Base-by-base conservation (phyloP, 1,140 invertebrate species). In the Orchestia grillus region DNA sequence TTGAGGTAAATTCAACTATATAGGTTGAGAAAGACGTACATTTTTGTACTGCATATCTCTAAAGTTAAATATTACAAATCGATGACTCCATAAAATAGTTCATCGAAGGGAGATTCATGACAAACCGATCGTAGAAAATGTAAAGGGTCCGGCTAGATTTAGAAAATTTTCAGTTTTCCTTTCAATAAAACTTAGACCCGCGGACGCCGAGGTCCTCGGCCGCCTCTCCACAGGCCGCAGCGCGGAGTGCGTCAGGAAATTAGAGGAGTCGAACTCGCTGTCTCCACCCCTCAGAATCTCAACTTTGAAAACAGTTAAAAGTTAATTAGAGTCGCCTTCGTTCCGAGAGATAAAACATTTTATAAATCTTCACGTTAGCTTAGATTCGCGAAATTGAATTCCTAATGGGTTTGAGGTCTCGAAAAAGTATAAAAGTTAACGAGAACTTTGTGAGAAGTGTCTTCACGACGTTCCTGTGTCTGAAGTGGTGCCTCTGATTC, bases 291-390 rank as follows among this genome's bases (percentile, higher is more conserved):
- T 94, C 43, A 45, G 92, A 42, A 47, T 44, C 92, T 47, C 92
- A 94, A 45, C 44, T 94, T 91, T 43, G 88, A 91, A 91, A 94
- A 94, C 92, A 19, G 92, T 94, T 47, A 47, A 94, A 94, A 94
- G 4, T 94, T 94, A 94, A 94, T 94, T 94, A 94, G 44, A 44
- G 92, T 44, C 44, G 23, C 92, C 36, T 94, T 94, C 43, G 44
- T 94, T 94, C 36, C 19, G 40, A n/a, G 44, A 94, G 92, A 94
- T 94, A 94, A 94, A 94, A 94, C 43, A 94, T 94, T 94, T 94
- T 45, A 94, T 94, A 45, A 94, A 94, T 45, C 92, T 94, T n/a
- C 43, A 94, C 92, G 92, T 94, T 47, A 94, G 92, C 92, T 94
- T 94, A 16, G 43, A 94, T 44, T 94, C 92, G 43, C 92, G 44